Evolutionary conservation across 2,797 vertebrate species (phyloP).

Genomic region (Darevskia mixta): DNA sequence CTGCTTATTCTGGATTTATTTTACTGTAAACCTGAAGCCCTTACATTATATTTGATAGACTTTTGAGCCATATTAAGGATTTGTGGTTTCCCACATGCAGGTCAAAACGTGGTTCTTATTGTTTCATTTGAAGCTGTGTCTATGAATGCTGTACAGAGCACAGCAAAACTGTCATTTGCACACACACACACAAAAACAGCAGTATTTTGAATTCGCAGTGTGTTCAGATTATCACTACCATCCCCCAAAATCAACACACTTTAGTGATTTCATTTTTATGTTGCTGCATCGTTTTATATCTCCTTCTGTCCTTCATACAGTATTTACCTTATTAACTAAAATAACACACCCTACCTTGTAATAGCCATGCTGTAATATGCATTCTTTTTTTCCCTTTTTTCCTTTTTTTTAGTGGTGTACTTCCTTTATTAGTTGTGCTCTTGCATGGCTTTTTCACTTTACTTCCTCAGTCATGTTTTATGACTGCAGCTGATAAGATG

Average conservation of each 20-base stretch:
- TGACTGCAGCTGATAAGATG: constrained; percentile 63
- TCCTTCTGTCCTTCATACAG: constrained; percentile 50
- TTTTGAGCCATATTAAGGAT: constrained; percentile 15
- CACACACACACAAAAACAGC: too few species aligned
- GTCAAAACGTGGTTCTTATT: constrained; percentile 11
- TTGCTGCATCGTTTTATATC: constrained; percentile 72
- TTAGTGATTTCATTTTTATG: constrained; percentile 31
- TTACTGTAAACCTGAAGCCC: constrained; percentile 40
- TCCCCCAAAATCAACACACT: neutral
- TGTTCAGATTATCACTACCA: neutral
- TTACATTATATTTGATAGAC: neutral
- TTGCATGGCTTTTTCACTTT: constrained; percentile 59
- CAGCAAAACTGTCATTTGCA: neutral
- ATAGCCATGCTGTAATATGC: constrained; percentile 51
- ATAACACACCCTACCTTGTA: constrained; percentile 43
- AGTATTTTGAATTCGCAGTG: neutral
- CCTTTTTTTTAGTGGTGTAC: constrained; percentile 50
- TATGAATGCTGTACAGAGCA: neutral
- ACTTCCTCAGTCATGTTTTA: constrained; percentile 49
- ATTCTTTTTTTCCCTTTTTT: constrained; percentile 65
- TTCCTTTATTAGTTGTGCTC: constrained; percentile 63
- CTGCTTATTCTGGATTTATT: constrained; percentile 49
- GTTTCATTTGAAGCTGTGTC: neutral
- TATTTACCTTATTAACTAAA: constrained; percentile 56
- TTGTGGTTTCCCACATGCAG: constrained; percentile 19